A percentile compares a stretch with the other conserved stretches of the same genome.
Conservation (phyloP, 2,888 invertebrate genomes). For the Latrodectus hesperus region DNA sequence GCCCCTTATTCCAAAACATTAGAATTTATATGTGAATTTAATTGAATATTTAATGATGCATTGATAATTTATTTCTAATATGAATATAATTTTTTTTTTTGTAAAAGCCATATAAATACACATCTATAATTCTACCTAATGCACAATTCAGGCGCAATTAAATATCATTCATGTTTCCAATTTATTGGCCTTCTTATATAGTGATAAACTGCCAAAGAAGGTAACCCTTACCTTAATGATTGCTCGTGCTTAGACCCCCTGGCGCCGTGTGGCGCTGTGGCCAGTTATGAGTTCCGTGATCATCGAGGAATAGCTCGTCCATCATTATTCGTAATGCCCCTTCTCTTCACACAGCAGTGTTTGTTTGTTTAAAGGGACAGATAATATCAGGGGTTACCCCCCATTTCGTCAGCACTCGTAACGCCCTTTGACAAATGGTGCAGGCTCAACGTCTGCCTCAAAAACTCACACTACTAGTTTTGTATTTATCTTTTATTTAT, state of each 20-base stretch:
- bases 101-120: too few species aligned
- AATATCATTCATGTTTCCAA: too few species aligned
- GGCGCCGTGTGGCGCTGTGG: conserved; percentile 65
- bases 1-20: too few species aligned
- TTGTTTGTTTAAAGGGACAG: conserved; percentile 66
- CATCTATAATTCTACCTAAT: too few species aligned
- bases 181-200: background rate
- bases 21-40: too few species aligned
- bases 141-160: too few species aligned
- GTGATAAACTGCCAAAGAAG: conserved; percentile 1
- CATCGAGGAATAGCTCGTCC: conserved; percentile 59
- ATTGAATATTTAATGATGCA: too few species aligned
- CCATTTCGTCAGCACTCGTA: conserved; percentile 54
- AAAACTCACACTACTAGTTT: conserved; percentile 40
- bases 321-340: conserved; percentile 65
- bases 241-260: conserved; percentile 42
- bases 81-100: too few species aligned
- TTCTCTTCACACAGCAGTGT: conserved; percentile 33
- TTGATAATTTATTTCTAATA: too few species aligned
- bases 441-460: conserved; percentile 20
- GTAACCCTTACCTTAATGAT: background rate
- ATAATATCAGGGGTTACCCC: conserved; percentile 52
- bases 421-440: conserved; percentile 68
- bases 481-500: conserved; percentile 8
- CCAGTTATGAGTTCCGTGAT: conserved; percentile 66